These are phyloP conservation scores for Limonius californicus DNA, from an alignment of 1,140 invertebrate genomes.

Conservation along the genomic window DNA sequence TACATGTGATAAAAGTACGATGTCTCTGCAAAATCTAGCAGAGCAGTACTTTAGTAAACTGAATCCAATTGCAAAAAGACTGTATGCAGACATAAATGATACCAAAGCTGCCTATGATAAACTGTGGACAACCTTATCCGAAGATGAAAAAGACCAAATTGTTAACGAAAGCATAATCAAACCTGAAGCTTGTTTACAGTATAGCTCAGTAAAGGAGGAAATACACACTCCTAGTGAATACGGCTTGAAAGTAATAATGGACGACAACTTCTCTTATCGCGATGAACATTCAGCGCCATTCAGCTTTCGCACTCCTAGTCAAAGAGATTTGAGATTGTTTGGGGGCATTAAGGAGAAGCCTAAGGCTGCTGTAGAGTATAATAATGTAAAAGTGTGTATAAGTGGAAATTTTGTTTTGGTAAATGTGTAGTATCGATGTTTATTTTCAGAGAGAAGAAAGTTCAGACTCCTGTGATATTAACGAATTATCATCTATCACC, in stretches of 20 bases:
- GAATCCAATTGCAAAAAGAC: conserved; percentile 64
- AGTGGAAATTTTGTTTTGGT: conserved; percentile 22
- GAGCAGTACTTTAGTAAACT: conserved; percentile 68
- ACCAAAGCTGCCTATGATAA: conserved; percentile 66
- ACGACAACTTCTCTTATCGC: conserved; percentile 56
- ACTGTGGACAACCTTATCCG: conserved; percentile 62
- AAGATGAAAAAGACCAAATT: conserved; percentile 67
- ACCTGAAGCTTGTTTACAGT: conserved; percentile 66
- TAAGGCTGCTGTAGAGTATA: not conserved
- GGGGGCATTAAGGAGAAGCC: conserved; percentile 26
- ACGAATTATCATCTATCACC: not conserved
- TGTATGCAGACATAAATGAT: conserved; percentile 63
- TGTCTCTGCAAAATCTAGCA: conserved; percentile 48
- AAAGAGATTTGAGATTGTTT: conserved; percentile 63
- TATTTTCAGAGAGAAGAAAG: conserved; percentile 2
- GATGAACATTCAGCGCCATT: conserved; percentile 78
- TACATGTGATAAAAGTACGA: conserved; percentile 26
- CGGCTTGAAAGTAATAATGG: conserved; percentile 50
- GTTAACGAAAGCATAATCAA: conserved; percentile 73
- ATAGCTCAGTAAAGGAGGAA: conserved; percentile 51
- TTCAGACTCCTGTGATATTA: not conserved
- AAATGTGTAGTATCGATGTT: conserved; percentile 10
- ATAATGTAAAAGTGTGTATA: not conserved
- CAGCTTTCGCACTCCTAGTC: conserved; percentile 73
- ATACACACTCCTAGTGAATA: conserved; percentile 48